Evolutionary conservation across 2,888 invertebrate species (phyloP), one percentile per base, ranked within the genome.

Genomic region (Fragum sueziense): DNA sequence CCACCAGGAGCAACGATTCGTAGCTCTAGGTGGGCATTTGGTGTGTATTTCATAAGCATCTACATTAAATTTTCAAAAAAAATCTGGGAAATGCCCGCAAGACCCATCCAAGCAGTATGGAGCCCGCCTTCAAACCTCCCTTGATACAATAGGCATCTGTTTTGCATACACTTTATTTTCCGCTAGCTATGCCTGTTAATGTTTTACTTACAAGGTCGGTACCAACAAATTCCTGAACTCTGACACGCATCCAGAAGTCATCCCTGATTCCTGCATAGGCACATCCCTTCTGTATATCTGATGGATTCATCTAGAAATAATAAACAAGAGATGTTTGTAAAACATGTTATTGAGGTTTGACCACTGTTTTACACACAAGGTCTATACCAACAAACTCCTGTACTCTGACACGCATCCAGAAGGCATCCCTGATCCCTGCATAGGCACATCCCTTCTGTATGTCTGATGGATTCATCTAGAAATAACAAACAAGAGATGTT

Each of bases 331-430:
- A 65, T 41, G 22, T 25, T 52, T 52, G 37, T 37, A 37, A 37
- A 37, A 14, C 6, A 37, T 6, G 6, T 37, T n/a, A n/a, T n/a
- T n/a, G n/a, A n/a, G n/a, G n/a, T n/a, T n/a, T n/a, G n/a, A n/a
- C n/a, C n/a, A n/a, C n/a, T n/a, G n/a, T n/a, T n/a, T n/a, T 20
- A 84, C 88, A 75, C 73, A 88, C 88, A 65, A 85, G 67, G 54
- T 84, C 76, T 59, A 73, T 65, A n/a, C 82, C 77, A 22, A 88
- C 77, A 34, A 81, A 74, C 17, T 81, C 67, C 11, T 74, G 79
- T 25, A 86, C 72, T n/a, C 85, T 79, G 17, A 88, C 79, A 17
- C 89, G 74, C 37, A 85, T 85, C 89, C 89, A 89, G 1, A 82
- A 69, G 2, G 76, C 82, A 37, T 77, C 81, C 47, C 82, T 76